Conservation (phyloP, 2,888 invertebrate species). For the Mellilla xanthometata region DNA sequence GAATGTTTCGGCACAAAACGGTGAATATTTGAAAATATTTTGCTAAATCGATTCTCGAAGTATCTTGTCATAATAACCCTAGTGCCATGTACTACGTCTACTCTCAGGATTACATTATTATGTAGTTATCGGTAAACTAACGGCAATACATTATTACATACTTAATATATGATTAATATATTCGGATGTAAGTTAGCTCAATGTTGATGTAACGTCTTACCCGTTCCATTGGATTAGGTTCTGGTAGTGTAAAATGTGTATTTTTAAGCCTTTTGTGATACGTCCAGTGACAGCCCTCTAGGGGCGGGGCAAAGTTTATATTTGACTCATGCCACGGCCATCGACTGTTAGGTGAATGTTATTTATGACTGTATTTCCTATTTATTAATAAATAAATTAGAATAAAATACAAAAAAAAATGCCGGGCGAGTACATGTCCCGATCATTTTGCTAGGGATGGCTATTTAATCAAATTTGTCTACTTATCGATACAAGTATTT, state of each 20-base stretch:
- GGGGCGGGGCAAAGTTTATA: constrained; percentile 27
- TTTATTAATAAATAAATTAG: constrained; percentile 19
- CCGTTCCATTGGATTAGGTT: constrained; percentile 80
- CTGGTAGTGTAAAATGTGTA: constrained; percentile 66
- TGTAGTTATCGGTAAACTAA: constrained; percentile 73
- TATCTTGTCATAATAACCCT: constrained; percentile 78
- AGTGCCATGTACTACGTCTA: constrained; percentile 76
- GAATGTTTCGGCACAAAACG: constrained; percentile 58
- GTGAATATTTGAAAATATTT: no score
- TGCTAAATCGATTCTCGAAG: constrained; percentile 44
- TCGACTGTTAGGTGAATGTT: constrained; percentile 25
- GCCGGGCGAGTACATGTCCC: background rate
- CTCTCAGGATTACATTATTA: constrained; percentile 67
- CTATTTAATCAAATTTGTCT: no score
- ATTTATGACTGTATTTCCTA: constrained; percentile 28
- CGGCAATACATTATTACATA: constrained; percentile 68
- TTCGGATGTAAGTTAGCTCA: constrained; percentile 79
- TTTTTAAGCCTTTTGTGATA: constrained; percentile 76
- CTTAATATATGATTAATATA: constrained; percentile 75
- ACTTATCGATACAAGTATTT: no score
- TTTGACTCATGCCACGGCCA: constrained; percentile 4
- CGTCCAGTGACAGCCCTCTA: constrained; percentile 82
- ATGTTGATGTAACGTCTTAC: constrained; percentile 75
- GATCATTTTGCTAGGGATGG: no score
- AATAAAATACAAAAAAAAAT: constrained; percentile 23